Percentiles rank a stretch among this genome's conserved stretches.
phyloP scores from a whole-genome alignment of 2,888 invertebrate species.

The Caenorhabditis sp. region DNA sequence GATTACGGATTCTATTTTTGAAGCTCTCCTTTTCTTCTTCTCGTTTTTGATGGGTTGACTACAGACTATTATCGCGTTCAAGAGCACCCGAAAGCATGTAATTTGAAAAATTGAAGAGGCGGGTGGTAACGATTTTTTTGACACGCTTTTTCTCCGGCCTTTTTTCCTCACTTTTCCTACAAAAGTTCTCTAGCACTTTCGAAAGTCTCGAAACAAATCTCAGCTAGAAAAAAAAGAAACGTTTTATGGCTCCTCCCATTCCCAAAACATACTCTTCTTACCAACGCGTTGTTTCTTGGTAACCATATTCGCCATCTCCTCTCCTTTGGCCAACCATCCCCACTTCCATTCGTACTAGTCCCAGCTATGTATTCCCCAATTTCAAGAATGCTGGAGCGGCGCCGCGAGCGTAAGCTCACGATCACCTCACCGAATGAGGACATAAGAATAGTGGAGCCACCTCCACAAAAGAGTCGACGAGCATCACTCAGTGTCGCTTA shows the following conservation, averaged over 20 bases:
- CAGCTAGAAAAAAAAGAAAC: not conserved
- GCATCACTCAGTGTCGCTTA: conserved; percentile 65
- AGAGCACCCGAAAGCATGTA: conserved; percentile 20
- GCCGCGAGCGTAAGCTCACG: conserved; percentile 59
- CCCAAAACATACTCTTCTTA: not conserved
- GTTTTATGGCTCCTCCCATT: not conserved
- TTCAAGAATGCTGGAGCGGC: conserved; percentile 32
- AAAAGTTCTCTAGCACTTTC: not conserved
- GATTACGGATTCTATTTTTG: conserved; percentile 16
- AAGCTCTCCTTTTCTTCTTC: not conserved
- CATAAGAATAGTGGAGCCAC: conserved; percentile 52
- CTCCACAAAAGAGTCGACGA: conserved; percentile 48
- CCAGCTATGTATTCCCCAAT: not conserved
- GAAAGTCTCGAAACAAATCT: not conserved
- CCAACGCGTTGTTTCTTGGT: conserved; percentile 1
- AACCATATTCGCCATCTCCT: not conserved
- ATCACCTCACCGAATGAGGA: conserved; percentile 53
- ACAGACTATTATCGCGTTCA: conserved; percentile 23
- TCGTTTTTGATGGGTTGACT: conserved; percentile 23
- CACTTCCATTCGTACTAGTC: not conserved
- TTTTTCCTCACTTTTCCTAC: not conserved
- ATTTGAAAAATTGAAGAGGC: conserved; percentile 11
- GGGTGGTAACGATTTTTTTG: conserved; percentile 8
- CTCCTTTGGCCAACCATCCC: not conserved
- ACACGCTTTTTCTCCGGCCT: not conserved